These are phyloP conservation scores for Alcedo atthis DNA, from an alignment of 2,797 vertebrate species.

Conservation along the genomic window DNA sequence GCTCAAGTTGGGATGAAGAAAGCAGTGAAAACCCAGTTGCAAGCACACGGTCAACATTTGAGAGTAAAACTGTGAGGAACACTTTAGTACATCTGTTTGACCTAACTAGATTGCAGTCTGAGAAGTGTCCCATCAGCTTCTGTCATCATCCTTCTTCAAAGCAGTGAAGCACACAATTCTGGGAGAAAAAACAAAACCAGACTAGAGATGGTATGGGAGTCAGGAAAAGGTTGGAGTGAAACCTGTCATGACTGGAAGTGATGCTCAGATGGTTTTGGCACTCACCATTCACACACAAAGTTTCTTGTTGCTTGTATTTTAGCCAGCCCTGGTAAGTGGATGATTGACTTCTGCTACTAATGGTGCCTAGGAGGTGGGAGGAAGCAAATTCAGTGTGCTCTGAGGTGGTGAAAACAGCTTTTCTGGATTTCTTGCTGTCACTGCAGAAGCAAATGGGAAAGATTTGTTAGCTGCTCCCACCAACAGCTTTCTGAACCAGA, in stretches of 20 bases:
- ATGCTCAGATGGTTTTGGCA: background rate
- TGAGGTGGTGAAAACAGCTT: background rate
- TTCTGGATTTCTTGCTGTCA: background rate
- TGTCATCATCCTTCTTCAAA: background rate
- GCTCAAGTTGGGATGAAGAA: background rate
- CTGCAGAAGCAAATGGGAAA: background rate
- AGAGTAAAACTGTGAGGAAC: background rate
- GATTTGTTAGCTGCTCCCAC: background rate
- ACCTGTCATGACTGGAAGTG: background rate
- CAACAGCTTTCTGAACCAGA: background rate
- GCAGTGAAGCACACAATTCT: background rate
- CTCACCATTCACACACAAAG: background rate
- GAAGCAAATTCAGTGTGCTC: slow-evolving; percentile 1
- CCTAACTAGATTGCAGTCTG: background rate
- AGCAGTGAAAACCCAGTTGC: background rate
- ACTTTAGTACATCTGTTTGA: background rate
- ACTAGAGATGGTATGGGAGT: background rate
- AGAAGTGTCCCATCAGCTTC: slow-evolving; percentile 25
- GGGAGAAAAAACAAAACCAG: background rate
- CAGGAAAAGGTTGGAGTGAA: background rate
- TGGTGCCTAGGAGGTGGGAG: background rate
- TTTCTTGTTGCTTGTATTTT: background rate
- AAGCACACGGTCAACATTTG: background rate
- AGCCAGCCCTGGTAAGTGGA: background rate
- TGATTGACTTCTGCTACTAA: background rate